These are phyloP conservation scores for Geococcyx californianus DNA, from an alignment of 2,113 vertebrate species.

Conservation along the genomic window DNA sequence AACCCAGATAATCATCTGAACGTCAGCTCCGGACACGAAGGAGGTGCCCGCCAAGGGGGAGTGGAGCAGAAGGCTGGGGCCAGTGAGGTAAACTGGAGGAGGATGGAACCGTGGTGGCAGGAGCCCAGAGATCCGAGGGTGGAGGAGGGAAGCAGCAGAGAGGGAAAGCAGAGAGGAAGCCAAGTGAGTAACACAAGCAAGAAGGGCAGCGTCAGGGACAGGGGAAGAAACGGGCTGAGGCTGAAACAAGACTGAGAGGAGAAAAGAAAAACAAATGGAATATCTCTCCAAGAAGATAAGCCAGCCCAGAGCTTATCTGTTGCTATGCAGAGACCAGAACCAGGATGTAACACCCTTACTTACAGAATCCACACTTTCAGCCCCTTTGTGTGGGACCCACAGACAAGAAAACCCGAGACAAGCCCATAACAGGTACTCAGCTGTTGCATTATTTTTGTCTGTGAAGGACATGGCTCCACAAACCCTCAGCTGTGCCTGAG, in stretches of 20 bases:
- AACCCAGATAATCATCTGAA: conserved; percentile 21
- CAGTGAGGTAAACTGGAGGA: background rate
- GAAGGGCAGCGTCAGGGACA: background rate
- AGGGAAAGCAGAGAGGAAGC: background rate
- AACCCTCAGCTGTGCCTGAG: background rate
- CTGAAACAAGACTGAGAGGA: background rate
- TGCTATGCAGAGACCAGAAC: background rate
- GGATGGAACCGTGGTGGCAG: background rate
- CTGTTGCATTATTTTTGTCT: background rate
- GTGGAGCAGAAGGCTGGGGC: background rate
- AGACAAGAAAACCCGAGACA: background rate
- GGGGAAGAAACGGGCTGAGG: background rate
- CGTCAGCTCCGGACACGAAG: background rate
- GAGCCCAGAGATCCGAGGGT: rapidly evolving
- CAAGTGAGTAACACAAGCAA: background rate
- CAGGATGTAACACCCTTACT: conserved; percentile 5
- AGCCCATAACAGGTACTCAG: background rate
- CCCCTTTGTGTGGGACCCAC: background rate
- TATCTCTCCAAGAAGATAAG: conserved; percentile 16
- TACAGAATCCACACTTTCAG: background rate
- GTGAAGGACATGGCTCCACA: background rate
- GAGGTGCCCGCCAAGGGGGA: background rate
- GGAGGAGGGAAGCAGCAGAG: background rate
- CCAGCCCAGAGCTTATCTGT: conserved; percentile 43
- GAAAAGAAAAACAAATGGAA: conserved; percentile 17